These are phyloP conservation scores for Phylloscopus collybita DNA, from an alignment of 2,797 vertebrate genomes.

Conservation along the genomic window DNA sequence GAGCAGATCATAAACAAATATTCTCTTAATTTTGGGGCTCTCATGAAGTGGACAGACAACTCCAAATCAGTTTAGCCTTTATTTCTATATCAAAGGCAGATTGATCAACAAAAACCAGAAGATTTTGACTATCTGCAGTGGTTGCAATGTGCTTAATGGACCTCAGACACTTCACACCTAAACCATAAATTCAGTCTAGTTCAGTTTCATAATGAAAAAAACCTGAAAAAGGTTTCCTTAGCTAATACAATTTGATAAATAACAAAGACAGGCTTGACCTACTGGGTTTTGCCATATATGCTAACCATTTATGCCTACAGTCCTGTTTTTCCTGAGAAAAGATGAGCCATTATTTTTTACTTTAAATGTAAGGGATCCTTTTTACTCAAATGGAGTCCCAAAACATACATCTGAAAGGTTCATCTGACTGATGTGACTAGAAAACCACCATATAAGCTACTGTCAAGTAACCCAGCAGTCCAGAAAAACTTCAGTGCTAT, in stretches of 20 bases:
- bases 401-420: background rate
- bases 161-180: background rate
- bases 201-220: background rate
- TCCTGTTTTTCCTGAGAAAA: background rate
- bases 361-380: background rate
- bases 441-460: background rate
- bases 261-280: background rate
- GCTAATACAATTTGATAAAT: background rate
- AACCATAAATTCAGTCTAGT: background rate
- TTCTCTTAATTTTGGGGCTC: background rate
- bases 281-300: background rate
- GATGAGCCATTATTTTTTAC: background rate
- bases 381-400: background rate
- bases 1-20: background rate
- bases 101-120: background rate
- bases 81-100: background rate
- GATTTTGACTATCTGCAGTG: background rate
- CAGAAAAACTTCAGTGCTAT: background rate
- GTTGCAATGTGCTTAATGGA: background rate
- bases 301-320: background rate
- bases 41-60: background rate
- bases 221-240: background rate
- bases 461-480: background rate
- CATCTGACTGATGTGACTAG: background rate
- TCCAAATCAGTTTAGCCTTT: background rate